Percentiles rank a stretch among this genome's conserved stretches.
These are phyloP conservation scores for Lordiphosa stackelbergi DNA, from an alignment of 1,140 invertebrate genomes.

Conservation along the genomic window DNA sequence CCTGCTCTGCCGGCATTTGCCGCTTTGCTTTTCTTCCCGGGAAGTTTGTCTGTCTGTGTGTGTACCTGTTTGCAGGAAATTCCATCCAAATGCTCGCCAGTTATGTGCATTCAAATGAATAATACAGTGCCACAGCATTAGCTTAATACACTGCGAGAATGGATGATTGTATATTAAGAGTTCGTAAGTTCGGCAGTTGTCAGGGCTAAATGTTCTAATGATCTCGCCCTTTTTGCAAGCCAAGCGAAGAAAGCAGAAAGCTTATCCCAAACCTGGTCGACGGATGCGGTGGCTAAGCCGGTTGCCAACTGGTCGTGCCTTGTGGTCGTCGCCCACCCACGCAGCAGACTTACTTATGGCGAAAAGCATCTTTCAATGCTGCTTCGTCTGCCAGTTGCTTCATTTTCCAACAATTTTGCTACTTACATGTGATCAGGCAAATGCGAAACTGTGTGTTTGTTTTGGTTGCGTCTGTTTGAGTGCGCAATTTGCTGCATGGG, in stretches of 20 bases:
- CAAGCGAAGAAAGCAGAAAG: no score
- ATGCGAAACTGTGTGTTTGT: neutral
- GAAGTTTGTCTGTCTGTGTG: conserved; percentile 23
- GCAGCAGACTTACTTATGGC: conserved; percentile 39
- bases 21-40: conserved; percentile 14
- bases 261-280: no score
- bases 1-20: conserved; percentile 4
- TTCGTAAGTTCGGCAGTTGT: conserved; percentile 9
- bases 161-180: neutral
- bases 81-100: conserved; percentile 51
- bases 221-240: neutral
- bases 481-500: conserved; percentile 24
- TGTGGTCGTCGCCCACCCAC: conserved; percentile 48
- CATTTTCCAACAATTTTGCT: conserved; percentile 60
- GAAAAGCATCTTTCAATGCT: conserved; percentile 65
- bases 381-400: conserved; percentile 62
- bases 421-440: conserved; percentile 22
- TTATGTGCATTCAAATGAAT: conserved; percentile 47
- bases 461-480: neutral
- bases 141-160: conserved; percentile 44
- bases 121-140: conserved; percentile 41
- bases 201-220: conserved; percentile 18
- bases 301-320: conserved; percentile 5
- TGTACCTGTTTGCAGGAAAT: conserved; percentile 49
- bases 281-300: neutral